phyloP scores from a whole-genome alignment of 2,113 vertebrate species.

The Suncus etruscus region DNA sequence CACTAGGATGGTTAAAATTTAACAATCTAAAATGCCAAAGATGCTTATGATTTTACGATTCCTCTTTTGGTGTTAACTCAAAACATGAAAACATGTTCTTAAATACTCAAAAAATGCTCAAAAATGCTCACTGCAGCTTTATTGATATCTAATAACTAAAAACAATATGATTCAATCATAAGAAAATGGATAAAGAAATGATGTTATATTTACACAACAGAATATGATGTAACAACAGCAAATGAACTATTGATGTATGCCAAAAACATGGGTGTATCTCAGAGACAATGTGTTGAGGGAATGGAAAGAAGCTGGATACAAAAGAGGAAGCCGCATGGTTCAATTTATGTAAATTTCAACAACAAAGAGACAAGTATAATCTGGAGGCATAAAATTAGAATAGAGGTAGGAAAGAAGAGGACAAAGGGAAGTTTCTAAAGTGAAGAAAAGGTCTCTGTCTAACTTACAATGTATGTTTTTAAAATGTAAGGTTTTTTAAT shows the following conservation, averaged over 20 bases:
- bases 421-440: not conserved
- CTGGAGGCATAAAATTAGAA: not conserved
- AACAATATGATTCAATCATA: not conserved
- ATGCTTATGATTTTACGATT: conserved; percentile 13
- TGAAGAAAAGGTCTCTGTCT: not conserved
- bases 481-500: too few species aligned
- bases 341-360: not conserved
- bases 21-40: conserved; percentile 13
- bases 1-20: conserved; percentile 31
- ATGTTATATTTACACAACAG: not conserved
- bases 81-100: conserved; percentile 57
- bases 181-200: not conserved
- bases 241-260: not conserved
- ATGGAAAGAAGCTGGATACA: not conserved
- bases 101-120: not conserved
- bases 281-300: not conserved
- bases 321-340: not conserved
- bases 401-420: not conserved
- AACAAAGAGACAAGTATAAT: not conserved
- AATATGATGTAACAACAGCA: not conserved
- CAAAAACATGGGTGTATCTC: not conserved
- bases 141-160: not conserved
- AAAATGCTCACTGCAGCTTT: not conserved
- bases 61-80: conserved; percentile 5
- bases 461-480: too few species aligned